Percentiles rank a stretch among this genome's conserved stretches.
Conservation (phyloP, 1,140 invertebrate genomes). For the Drosophila asahinai region DNA sequence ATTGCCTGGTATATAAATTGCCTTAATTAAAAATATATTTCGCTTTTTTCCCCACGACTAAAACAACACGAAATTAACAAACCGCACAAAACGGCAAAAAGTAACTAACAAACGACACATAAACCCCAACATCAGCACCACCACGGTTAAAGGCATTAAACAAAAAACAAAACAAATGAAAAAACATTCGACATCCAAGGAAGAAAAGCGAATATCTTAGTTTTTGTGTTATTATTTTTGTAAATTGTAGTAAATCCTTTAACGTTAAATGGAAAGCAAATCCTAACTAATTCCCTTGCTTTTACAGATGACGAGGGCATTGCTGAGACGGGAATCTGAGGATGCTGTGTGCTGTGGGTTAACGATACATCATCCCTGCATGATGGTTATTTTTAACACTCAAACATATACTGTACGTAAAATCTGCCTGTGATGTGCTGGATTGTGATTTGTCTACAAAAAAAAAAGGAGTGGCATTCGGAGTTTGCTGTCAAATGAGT, state of each 20-base stretch:
- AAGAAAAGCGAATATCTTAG: conserved; percentile 8
- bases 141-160: conserved; percentile 22
- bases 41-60: conserved; percentile 29
- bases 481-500: conserved; percentile 49
- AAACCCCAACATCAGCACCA: conserved; percentile 9
- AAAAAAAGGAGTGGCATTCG: conserved; percentile 40
- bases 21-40: conserved; percentile 14
- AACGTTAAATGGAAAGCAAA: background rate
- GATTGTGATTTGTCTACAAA: conserved; percentile 77
- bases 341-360: conserved; percentile 37
- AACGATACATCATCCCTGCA: conserved; percentile 37
- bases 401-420: conserved; percentile 51
- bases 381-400: conserved; percentile 32
- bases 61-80: conserved; percentile 25
- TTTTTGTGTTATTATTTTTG: conserved; percentile 21
- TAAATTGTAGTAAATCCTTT: conserved; percentile 7
- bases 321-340: conserved; percentile 96
- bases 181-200: conserved; percentile 1
- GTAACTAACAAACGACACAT: conserved; percentile 39
- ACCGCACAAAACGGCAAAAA: conserved; percentile 36
- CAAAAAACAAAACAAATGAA: background rate
- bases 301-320: conserved; percentile 96
- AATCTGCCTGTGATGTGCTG: conserved; percentile 82
- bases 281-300: conserved; percentile 5
- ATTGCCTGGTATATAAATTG: conserved; percentile 30